Base-by-base conservation (phyloP, 2,113 vertebrate genomes). In the Passer montanus region DNA sequence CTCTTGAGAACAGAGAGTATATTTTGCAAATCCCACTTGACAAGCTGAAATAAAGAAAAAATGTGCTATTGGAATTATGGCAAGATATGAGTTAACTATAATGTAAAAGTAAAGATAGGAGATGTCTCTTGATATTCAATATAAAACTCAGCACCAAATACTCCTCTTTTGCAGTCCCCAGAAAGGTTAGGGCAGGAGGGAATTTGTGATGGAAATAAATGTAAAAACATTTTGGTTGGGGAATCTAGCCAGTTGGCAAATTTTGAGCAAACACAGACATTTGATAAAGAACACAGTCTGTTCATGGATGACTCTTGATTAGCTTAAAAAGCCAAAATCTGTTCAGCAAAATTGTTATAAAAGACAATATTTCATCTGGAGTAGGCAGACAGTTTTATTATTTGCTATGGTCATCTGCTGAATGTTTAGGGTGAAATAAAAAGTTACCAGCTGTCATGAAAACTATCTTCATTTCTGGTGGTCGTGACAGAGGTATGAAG, bases 231-330 rank as follows among this genome's bases (percentile, higher is more conserved):
- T 96, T 94, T 95, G 28, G 18, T 46, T 90, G 8, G 22, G 53
- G 21, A 94, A 83, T 90, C 52, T 93, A 93, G 44, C 68, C 94
- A 96, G 93, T 64, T 92, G 92, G 85, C 84, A 95, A 96, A 90
- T 96, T 95, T 68, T 96, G 76, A 92, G 82, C 88, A 96, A 90
- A 88, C 62, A 90, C 7, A 79, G 28, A 52, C 44, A 81, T 78
- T 72, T 84, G 33, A 72, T 56, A 84, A 95, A 94, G 86, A 94
- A 72, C 90, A 94, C 73, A 87, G 37, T 92, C 88, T 97, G 90
- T 89, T 96, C 92, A 82, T 31, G 64, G 26, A 93, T 27, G 13
- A 94, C 31, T 95, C 68, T 41, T 84, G 72, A 81, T 81, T 74
- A 81, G 64, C 79, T 86, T 55, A 86, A 92, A 80, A 92, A 78